Base-by-base conservation (phyloP, 2,113 vertebrate genomes). In the Laticauda laticaudata region DNA sequence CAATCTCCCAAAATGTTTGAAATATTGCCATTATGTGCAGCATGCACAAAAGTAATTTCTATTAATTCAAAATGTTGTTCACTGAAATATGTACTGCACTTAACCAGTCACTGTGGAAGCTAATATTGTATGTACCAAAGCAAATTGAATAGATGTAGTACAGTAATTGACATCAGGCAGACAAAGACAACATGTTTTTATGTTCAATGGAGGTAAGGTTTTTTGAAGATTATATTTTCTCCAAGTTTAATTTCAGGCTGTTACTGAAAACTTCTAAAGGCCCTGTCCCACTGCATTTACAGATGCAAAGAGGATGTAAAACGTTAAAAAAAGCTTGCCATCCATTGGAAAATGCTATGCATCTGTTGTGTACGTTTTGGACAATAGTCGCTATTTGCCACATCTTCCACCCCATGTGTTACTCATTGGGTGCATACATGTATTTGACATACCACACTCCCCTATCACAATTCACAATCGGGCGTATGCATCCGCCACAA, bases 231-330 rank as follows among this genome's bases (percentile, higher is more conserved):
- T 94, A 91, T n/a, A 86, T 91, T 91, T 97, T 94, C 96, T 43
- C 34, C 57, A 94, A 95, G 96, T 96, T 96, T 96, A 96, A 96
- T 97, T 97, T 97, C 88, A 85, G 39, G 92, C 95, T 97, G 91
- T 95, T 96, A 94, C 88, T 96, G 97, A 95, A 54, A 96, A 94
- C 93, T 91, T 91, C 90, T 69, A n/a, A n/a, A 39, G 34, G 34
- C 34, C 34, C 34, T 39, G 34, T 39, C 34, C 34, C 34, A 39
- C 34, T 39, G 34, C 34, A 39, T 39, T 39, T 39, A 39, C 1
- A 39, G 34, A 39, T 39, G 34, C 34, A 39, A 39, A 39, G 34
- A 39, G 34, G 34, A 39, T 39, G 34, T 39, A 39, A 39, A 39
- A 39, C 1, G 34, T 39, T 39, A 39, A 39, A 39, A 39, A 39